These are phyloP conservation scores for Cheilosia urbana DNA, from an alignment of 2,888 invertebrate species.

Conservation along the genomic window DNA sequence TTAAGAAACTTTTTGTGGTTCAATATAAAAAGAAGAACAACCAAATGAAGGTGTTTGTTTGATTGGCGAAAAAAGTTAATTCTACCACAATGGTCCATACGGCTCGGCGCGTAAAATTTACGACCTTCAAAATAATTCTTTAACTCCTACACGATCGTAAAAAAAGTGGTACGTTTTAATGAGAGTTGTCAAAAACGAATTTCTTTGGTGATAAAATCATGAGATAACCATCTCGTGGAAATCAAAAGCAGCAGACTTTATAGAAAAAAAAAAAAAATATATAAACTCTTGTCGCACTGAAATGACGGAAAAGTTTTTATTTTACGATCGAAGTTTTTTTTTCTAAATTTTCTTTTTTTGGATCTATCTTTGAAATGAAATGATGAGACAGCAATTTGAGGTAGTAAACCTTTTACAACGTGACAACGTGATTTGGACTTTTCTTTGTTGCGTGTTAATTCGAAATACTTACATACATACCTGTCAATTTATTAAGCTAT, in stretches of 20 bases:
- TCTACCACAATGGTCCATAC: conserved; percentile 26
- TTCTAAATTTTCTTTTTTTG: too few species aligned
- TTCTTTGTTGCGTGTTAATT: too few species aligned
- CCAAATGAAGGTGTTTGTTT: neutral
- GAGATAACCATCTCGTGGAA: neutral
- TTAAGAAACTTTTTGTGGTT: neutral
- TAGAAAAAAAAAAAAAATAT: neutral
- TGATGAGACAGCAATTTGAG: too few species aligned
- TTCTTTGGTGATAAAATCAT: conserved; percentile 2
- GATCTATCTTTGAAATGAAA: too few species aligned
- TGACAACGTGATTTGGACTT: too few species aligned
- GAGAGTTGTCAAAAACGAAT: conserved; percentile 1
- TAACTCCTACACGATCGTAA: conserved; percentile 1
- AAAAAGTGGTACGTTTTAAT: neutral
- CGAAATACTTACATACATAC: too few species aligned
- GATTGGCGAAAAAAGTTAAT: conserved; percentile 28
- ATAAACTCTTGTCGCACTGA: too few species aligned
- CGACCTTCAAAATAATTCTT: conserved; percentile 31
- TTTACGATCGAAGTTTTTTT: too few species aligned
- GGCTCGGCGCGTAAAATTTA: conserved; percentile 28
- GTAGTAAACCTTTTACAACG: too few species aligned
- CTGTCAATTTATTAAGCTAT: too few species aligned
- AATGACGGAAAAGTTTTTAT: neutral
- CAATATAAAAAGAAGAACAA: neutral
- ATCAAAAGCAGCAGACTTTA: neutral